These are phyloP conservation scores for Rhorus exstirpatorius DNA, from an alignment of 2,888 invertebrate genomes.

Conservation along the genomic window DNA sequence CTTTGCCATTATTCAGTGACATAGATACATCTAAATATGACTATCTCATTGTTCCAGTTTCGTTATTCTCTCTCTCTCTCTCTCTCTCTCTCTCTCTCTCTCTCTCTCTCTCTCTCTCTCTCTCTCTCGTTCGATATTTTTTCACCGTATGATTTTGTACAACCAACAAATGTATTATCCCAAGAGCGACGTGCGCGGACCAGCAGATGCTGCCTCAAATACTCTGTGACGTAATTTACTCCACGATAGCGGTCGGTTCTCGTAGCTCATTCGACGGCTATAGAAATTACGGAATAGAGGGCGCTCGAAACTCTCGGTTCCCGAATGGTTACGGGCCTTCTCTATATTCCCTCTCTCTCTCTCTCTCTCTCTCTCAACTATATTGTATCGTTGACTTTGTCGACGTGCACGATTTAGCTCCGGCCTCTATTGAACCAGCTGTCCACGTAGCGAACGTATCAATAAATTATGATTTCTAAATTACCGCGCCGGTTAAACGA, in stretches of 20 bases:
- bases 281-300: conserved; percentile 44
- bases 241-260: conserved; percentile 71
- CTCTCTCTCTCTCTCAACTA: conserved; percentile 49
- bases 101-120: conserved; percentile 37
- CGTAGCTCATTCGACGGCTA: conserved; percentile 38
- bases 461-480: conserved; percentile 73
- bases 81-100: conserved; percentile 27
- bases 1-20: conserved; percentile 56
- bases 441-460: conserved; percentile 68
- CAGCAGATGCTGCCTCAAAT: conserved; percentile 72
- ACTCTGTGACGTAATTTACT: conserved; percentile 78
- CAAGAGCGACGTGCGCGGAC: conserved; percentile 55
- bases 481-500: conserved; percentile 51
- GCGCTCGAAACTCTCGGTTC: conserved; percentile 33
- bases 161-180: conserved; percentile 82
- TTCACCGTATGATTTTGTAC: conserved; percentile 64
- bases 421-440: conserved; percentile 71
- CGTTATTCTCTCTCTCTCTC: neutral
- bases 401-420: conserved; percentile 64
- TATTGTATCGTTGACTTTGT: conserved; percentile 59
- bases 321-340: conserved; percentile 48
- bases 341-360: conserved; percentile 43
- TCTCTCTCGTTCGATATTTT: too few species aligned
- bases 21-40: conserved; percentile 7
- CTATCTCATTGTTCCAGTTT: conserved; percentile 30